Conservation (phyloP, 1,140 invertebrate species). For the Euura lappo region DNA sequence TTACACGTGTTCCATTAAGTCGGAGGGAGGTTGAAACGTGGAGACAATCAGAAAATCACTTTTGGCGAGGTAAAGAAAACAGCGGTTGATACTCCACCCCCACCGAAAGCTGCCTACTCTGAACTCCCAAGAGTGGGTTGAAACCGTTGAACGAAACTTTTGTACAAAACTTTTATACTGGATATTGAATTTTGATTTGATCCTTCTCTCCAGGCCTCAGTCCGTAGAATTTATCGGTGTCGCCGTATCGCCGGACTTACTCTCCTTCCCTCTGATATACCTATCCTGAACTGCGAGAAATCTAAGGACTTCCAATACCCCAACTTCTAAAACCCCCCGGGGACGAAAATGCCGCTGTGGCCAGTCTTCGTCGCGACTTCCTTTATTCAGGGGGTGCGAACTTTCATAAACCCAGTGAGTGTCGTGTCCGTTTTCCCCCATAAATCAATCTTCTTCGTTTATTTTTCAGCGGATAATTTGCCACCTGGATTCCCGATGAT, state of each 20-base stretch:
- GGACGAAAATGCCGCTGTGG: neutral
- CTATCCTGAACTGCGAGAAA: neutral
- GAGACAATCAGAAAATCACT: neutral
- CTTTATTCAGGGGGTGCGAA: neutral
- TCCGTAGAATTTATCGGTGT: neutral
- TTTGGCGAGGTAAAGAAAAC: neutral
- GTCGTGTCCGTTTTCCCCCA: too few species aligned
- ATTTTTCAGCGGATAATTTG: conserved; percentile 79
- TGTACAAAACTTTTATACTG: neutral
- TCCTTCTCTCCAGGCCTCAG: conserved; percentile 14
- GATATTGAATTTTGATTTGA: conserved; percentile 46
- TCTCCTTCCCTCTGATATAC: neutral
- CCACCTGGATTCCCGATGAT: conserved; percentile 92
- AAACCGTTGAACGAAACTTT: too few species aligned
- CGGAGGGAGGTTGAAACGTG: neutral
- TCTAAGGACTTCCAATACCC: neutral
- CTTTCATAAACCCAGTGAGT: too few species aligned
- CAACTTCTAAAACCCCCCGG: neutral
- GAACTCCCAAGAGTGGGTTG: too few species aligned
- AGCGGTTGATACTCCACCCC: neutral
- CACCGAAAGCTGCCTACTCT: too few species aligned
- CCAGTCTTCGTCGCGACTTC: neutral
- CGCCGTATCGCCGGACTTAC: neutral
- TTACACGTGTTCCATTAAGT: neutral
- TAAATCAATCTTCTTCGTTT: conserved; percentile 8